These are phyloP conservation scores for Oscheius sp. DNA, from an alignment of 2,888 invertebrate genomes.

Conservation along the genomic window DNA sequence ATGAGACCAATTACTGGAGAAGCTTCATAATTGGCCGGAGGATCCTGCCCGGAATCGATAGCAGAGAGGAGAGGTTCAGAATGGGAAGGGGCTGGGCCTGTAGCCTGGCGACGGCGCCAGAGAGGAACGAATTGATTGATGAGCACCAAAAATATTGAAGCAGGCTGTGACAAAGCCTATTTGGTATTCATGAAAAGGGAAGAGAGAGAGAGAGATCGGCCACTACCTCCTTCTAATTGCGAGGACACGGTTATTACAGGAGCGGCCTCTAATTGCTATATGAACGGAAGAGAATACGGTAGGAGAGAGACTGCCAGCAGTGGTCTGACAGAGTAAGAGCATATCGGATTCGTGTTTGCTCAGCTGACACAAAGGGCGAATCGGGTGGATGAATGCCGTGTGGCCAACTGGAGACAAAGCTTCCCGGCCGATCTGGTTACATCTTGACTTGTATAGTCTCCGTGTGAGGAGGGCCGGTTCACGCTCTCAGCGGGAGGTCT, in stretches of 20 bases:
- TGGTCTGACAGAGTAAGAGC: slow-evolving; percentile 6
- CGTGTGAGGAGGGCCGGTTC: too few species aligned
- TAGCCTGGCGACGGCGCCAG: background rate
- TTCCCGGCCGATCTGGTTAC: slow-evolving; percentile 19
- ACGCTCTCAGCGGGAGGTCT: too few species aligned
- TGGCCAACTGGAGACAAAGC: slow-evolving; percentile 31
- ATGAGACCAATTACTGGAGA: slow-evolving; percentile 26
- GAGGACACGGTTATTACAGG: slow-evolving; percentile 27
- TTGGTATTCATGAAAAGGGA: background rate
- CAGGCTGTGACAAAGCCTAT: background rate
- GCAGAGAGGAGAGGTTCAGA: slow-evolving; percentile 2
- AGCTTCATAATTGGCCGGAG: slow-evolving; percentile 25
- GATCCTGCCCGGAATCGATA: slow-evolving; percentile 19
- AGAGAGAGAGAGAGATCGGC: background rate
- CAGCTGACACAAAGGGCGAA: slow-evolving; percentile 37
- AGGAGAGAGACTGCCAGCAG: slow-evolving; percentile 1
- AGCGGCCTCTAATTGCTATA: background rate
- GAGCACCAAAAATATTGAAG: background rate
- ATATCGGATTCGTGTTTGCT: slow-evolving; percentile 35
- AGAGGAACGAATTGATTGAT: background rate
- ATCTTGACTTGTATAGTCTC: background rate
- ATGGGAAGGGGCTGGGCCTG: background rate
- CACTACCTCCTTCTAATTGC: slow-evolving; percentile 20
- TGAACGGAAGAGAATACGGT: background rate
- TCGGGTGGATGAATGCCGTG: slow-evolving; percentile 37